Base-by-base conservation (phyloP, 2,113 vertebrate genomes). In the Thryonomys swinderianus region DNA sequence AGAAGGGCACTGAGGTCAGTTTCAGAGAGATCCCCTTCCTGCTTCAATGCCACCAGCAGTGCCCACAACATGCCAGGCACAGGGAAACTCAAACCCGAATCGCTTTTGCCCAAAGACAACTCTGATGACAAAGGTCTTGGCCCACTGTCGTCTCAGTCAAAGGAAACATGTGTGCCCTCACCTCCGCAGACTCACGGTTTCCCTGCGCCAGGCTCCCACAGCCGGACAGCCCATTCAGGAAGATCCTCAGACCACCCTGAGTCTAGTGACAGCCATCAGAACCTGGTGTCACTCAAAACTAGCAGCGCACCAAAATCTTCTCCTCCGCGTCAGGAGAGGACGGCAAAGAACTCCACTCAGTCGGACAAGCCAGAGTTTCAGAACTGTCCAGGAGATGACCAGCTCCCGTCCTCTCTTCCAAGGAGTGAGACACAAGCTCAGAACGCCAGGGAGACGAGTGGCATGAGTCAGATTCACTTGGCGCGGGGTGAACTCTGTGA, bases 401-500 rank as follows among this genome's bases (percentile, higher is more conserved):
- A 90, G 71, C 96, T 89, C 59, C 94, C 93, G 21, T 81, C 98
- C 93, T 73, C 91, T 62, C 95, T 93, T 7, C 97, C 97, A 82
- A 98, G 85, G 96, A 98, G 69, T 40, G 98, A 98, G 96, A 95
- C 87, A 85, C 96, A 96, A 79, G 67, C 95, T 20, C 97, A 97
- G 74, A 94, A 55, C 82, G 93, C 90, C 95, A 94, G 96, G 95
- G 97, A 98, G 93, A 96, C 95, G 84, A 97, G 97, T 0, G 93
- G 97, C 81, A 96, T 97, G 74, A 98, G 97, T 97, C 98, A 98
- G 93, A 97, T 98, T 45, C 98, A 98, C 83, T 97, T 98, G 94
- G 98, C 98, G 48, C 97, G 85, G 37, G 97, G 97, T 0, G 98
- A 99, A 69, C 97, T 98, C 82, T 98, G 97, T n/a, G 98, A 99